phyloP scores from a whole-genome alignment of 2,113 vertebrate genomes.

The Eptesicus fuscus region DNA sequence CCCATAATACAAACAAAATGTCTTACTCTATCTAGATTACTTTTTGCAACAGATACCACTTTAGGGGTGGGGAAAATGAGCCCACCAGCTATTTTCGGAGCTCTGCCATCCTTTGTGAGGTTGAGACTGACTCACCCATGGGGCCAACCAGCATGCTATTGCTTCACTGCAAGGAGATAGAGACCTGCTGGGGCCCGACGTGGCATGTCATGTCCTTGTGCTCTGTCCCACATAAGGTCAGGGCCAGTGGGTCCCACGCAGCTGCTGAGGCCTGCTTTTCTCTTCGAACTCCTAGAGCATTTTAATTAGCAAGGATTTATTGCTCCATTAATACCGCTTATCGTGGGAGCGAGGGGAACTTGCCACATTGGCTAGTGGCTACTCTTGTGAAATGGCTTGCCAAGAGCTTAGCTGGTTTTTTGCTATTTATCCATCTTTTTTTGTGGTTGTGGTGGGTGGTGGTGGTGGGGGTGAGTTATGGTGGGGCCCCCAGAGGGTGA shows the following conservation, averaged over 20 bases:
- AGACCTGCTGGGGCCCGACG: background rate
- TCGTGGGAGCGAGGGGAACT: background rate
- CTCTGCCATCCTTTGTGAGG: background rate
- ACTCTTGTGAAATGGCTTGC: background rate
- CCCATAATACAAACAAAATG: background rate
- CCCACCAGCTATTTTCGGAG: background rate
- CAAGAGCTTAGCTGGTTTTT: background rate
- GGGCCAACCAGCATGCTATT: background rate
- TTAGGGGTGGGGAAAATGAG: background rate
- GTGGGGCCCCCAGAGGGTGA: background rate
- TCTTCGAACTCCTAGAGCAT: background rate
- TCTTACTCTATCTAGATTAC: background rate
- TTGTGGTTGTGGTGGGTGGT: background rate
- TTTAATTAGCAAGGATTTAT: background rate
- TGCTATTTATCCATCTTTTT: background rate
- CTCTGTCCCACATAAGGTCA: rapidly evolving
- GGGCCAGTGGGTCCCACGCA: background rate
- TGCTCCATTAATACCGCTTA: background rate
- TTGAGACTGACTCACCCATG: background rate
- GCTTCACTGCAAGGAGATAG: background rate
- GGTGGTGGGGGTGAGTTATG: background rate
- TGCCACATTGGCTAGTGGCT: background rate
- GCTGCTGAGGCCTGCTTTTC: background rate
- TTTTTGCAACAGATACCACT: background rate
- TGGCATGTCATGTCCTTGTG: background rate